These are phyloP conservation scores for Otus sunia DNA, from an alignment of 2,113 vertebrate genomes.

Conservation along the genomic window DNA sequence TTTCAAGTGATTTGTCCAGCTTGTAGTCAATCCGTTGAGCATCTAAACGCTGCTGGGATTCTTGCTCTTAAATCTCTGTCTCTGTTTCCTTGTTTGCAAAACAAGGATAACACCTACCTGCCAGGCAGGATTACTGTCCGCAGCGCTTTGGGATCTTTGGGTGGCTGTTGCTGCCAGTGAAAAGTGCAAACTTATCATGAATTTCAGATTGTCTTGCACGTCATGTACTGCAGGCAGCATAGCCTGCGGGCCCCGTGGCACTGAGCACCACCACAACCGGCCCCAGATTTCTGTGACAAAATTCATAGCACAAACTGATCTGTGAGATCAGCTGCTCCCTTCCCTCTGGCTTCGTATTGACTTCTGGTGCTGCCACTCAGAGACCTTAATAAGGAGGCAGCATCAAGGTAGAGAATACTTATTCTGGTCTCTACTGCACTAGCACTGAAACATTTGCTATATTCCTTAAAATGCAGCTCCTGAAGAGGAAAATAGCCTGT, in stretches of 20 bases:
- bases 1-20: background rate
- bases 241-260: background rate
- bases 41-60: background rate
- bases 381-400: background rate
- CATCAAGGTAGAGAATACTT: background rate
- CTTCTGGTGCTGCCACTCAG: background rate
- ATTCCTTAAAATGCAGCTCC: background rate
- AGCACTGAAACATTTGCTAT: background rate
- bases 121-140: background rate
- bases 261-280: slow-evolving; percentile 20
- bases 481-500: background rate
- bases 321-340: slow-evolving; percentile 51
- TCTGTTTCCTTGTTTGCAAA: background rate
- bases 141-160: background rate
- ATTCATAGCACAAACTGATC: background rate
- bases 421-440: background rate
- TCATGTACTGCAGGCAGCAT: background rate
- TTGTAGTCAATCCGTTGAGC: background rate
- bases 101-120: background rate
- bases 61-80: background rate
- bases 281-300: slow-evolving; percentile 28
- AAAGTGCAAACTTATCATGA: slow-evolving; percentile 61
- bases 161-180: background rate
- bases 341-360: background rate
- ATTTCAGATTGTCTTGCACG: slow-evolving; percentile 67